Percentiles rank a stretch among this genome's conserved stretches.
Conservation (phyloP, 2,888 invertebrate genomes). For the Tetropium fuscum region DNA sequence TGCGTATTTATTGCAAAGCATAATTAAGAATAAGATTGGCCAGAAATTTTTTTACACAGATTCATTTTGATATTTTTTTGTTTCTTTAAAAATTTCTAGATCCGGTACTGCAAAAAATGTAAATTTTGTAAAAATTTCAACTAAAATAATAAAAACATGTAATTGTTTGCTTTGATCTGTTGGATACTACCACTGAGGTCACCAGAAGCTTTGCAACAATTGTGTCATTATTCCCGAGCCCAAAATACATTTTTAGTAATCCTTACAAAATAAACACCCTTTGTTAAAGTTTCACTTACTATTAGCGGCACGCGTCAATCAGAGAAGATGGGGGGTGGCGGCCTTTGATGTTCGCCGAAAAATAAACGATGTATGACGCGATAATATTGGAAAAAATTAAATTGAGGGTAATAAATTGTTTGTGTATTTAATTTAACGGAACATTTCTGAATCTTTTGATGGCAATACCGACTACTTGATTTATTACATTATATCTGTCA, state of each 20-base stretch:
- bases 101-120: no score
- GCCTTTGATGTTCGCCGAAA: slow-evolving; percentile 25
- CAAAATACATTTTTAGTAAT: slow-evolving; percentile 9
- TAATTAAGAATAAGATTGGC: no score
- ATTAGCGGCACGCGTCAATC: slow-evolving; percentile 26
- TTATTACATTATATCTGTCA: slow-evolving; percentile 29
- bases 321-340: slow-evolving; percentile 17
- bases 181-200: neutral
- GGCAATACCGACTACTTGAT: slow-evolving; percentile 25
- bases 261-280: slow-evolving; percentile 11
- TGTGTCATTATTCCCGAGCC: neutral
- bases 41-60: no score
- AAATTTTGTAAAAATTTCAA: no score
- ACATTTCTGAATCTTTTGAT: slow-evolving; percentile 23
- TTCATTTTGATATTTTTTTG: no score
- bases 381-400: slow-evolving; percentile 25
- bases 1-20: no score
- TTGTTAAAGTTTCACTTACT: slow-evolving; percentile 9
- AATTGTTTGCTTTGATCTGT: no score
- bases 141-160: no score
- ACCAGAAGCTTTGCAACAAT: neutral
- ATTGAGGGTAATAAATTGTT: slow-evolving; percentile 28
- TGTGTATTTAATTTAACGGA: slow-evolving; percentile 28
- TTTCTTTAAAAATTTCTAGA: no score
- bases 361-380: slow-evolving; percentile 23